A percentile compares a stretch with the other conserved stretches of the same genome.
These are phyloP conservation scores for Pasiphila rectangulata DNA, from an alignment of 2,888 invertebrate species.

Conservation along the genomic window DNA sequence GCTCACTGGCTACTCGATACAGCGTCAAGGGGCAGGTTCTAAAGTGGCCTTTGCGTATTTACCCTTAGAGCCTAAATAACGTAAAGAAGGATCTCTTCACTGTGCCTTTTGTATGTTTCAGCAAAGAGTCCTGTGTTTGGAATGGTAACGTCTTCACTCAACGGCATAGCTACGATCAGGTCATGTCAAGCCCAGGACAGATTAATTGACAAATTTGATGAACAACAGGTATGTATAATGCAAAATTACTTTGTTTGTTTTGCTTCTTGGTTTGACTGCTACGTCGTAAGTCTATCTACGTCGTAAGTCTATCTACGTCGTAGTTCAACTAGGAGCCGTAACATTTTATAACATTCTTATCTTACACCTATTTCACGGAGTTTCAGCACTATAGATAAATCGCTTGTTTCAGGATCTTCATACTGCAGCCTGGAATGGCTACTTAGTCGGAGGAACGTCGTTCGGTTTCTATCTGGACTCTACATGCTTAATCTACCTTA, in stretches of 20 bases:
- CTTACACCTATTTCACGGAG: too few species aligned
- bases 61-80: background rate
- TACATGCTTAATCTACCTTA: slow-evolving; percentile 83
- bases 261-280: too few species aligned
- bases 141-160: slow-evolving; percentile 86
- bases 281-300: too few species aligned
- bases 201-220: slow-evolving; percentile 82
- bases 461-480: slow-evolving; percentile 85
- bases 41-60: background rate
- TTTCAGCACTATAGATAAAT: background rate
- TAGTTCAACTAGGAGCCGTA: too few species aligned
- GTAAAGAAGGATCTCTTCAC: background rate
- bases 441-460: slow-evolving; percentile 81
- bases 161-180: slow-evolving; percentile 88
- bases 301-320: slow-evolving; percentile 2
- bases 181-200: slow-evolving; percentile 84
- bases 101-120: slow-evolving; percentile 47
- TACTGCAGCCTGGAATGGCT: slow-evolving; percentile 84
- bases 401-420: slow-evolving; percentile 79
- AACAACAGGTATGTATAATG: slow-evolving; percentile 65
- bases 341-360: too few species aligned
- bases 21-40: background rate
- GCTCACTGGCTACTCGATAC: background rate
- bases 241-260: background rate
- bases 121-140: slow-evolving; percentile 91